Conservation (phyloP, 1,140 invertebrate species). For the Megalonaias nervosa region DNA sequence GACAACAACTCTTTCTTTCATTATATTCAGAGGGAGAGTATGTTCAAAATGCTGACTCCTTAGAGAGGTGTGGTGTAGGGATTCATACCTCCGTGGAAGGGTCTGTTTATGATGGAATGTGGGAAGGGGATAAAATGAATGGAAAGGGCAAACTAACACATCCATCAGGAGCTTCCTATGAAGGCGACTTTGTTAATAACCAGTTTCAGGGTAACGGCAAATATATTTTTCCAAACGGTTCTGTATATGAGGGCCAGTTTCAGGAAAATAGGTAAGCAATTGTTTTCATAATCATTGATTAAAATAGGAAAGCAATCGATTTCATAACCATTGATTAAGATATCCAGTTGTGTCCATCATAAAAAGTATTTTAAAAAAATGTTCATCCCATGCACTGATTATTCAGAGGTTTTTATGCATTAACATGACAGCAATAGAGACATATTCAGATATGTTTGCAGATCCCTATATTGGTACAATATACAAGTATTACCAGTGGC, state of each 20-base stretch:
- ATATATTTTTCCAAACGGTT: slow-evolving; percentile 70
- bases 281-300: too few species aligned
- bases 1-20: neutral
- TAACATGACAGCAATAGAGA: too few species aligned
- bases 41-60: slow-evolving; percentile 54
- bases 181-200: slow-evolving; percentile 68
- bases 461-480: too few species aligned
- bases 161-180: slow-evolving; percentile 62
- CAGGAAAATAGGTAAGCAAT: slow-evolving; percentile 65
- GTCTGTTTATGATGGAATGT: slow-evolving; percentile 65
- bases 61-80: slow-evolving; percentile 65
- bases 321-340: too few species aligned
- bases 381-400: too few species aligned
- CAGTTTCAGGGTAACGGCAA: slow-evolving; percentile 69
- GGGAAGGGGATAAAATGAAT: slow-evolving; percentile 69
- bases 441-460: too few species aligned
- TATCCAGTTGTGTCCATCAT: too few species aligned
- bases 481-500: too few species aligned
- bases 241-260: slow-evolving; percentile 68
- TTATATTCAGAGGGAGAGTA: slow-evolving; percentile 67
- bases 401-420: too few species aligned
- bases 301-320: slow-evolving; percentile 37
- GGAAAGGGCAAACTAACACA: slow-evolving; percentile 62
- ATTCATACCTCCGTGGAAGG: slow-evolving; percentile 61
- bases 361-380: too few species aligned